Conservation (phyloP, 2,797 vertebrate species). For the Scarus forsteni region DNA sequence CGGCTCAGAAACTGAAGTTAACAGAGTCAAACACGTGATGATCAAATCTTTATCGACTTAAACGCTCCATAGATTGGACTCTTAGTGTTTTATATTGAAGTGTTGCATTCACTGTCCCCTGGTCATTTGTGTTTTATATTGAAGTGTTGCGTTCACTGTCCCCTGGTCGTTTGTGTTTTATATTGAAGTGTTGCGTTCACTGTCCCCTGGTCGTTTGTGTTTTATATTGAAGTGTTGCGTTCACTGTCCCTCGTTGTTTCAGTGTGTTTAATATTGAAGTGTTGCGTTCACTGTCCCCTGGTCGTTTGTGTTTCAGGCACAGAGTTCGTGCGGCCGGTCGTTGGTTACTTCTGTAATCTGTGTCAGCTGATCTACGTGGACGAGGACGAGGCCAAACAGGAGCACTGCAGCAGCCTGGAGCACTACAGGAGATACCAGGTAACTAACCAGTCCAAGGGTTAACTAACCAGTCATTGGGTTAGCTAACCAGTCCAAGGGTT, state of each 20-base stretch:
- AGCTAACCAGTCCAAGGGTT: too few relatives aligned
- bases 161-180: neutral
- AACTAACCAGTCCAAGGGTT: too few relatives aligned
- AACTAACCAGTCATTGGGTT: too few relatives aligned
- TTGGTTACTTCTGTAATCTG: slow-evolving; percentile 81
- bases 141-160: slow-evolving; percentile 20
- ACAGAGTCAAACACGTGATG: too few relatives aligned
- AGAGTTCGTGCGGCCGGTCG: slow-evolving; percentile 79
- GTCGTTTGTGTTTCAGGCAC: slow-evolving; percentile 54
- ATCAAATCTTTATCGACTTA: too few relatives aligned
- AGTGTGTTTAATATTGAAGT: neutral
- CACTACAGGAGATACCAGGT: slow-evolving; percentile 80
- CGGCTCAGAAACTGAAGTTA: too few relatives aligned
- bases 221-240: too few relatives aligned
- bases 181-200: slow-evolving; percentile 12
- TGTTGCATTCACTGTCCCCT: too few relatives aligned
- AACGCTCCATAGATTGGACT: too few relatives aligned
- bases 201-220: neutral
- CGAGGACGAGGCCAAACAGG: slow-evolving; percentile 80
- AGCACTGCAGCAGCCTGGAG: slow-evolving; percentile 79
- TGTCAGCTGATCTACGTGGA: slow-evolving; percentile 80
- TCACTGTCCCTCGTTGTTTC: too few relatives aligned
- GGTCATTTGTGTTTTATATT: too few relatives aligned
- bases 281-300: slow-evolving; percentile 19
- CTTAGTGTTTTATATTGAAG: too few relatives aligned